Evolutionary conservation across 2,113 vertebrate genomes (phyloP), one percentile per base, ranked within the genome.

Genomic region (Gnathonemus longibarbis): DNA sequence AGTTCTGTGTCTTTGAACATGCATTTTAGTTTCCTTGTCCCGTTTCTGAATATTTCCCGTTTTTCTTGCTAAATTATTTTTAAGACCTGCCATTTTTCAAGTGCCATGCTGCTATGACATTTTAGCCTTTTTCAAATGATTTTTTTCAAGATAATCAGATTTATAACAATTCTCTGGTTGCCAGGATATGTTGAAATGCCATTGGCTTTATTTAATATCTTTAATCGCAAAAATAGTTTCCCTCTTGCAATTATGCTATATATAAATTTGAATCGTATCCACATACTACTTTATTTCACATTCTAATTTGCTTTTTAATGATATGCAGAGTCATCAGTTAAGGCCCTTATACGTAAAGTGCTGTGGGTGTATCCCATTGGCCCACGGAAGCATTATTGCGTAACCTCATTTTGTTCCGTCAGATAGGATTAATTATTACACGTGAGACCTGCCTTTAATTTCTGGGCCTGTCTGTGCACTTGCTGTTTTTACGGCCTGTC

Each of bases 401-500:
- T 90, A 83, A 84, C 39, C 24, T 80, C n/a, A 90, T 94, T 95
- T 96, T 96, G 94, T 96, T 95, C 94, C 95, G 95, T 94, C 93
- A 94, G 94, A 92, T 94, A 91, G 94, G 93, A 95, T 95, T 96
- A 95, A 94, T 91, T 94, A 94, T 96, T 94, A 91, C 96, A 94
- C 97, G 96, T 95, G 96, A 95, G 93, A 95, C 95, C 93, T 94
- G 95, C 93, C 95, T 97, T 97, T 98, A 96, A 94, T 96, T 97
- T 98, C 97, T 97, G 93, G 96, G 97, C 97, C 77, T 88, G 90
- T 96, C 97, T 70, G 27, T 84, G 93, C 95, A 95, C 94, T 95
- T 94, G 95, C 95, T 97, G 95, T 97, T 98, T 96, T 97, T 97
- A 97, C 96, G 96, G 92, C 96, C 95, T 74, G 97, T 98, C 98